Conservation (phyloP, 2,888 invertebrate genomes). For the Sinhomidia bicolor region DNA sequence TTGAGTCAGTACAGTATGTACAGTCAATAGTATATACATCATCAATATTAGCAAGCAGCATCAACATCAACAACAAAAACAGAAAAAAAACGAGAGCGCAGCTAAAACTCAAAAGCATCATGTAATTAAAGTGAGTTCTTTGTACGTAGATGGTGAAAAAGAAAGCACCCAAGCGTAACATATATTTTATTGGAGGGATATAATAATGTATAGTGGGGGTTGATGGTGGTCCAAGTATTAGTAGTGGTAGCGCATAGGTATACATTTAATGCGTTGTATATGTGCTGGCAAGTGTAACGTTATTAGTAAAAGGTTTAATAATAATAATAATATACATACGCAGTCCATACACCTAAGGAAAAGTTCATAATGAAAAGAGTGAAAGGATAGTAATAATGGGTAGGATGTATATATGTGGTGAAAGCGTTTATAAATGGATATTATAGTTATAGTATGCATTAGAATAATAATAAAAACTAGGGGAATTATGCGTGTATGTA, state of each 20-base stretch:
- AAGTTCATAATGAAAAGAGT: background rate
- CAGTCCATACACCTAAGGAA: background rate
- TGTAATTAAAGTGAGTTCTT: constrained; percentile 60
- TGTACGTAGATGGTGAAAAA: background rate
- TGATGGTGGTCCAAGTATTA: no score
- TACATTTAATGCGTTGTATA: background rate
- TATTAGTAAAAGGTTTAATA: background rate
- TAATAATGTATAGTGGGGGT: constrained; percentile 14
- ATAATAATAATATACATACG: no score
- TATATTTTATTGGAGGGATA: constrained; percentile 58
- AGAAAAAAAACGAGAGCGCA: background rate
- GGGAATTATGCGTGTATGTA: no score
- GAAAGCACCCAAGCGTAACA: constrained; percentile 66
- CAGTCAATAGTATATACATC: no score
- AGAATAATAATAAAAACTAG: no score
- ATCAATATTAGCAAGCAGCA: background rate
- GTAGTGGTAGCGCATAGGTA: background rate
- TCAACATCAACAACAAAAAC: background rate
- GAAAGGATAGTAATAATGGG: background rate
- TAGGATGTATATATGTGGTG: background rate
- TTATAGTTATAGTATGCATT: no score
- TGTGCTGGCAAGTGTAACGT: background rate
- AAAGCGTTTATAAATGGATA: background rate
- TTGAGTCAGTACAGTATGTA: no score
- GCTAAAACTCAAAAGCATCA: constrained; percentile 38